Evolutionary conservation across 2,888 invertebrate genomes (phyloP), one percentile per base, ranked within the genome.

Genomic region (Tachystola acroxantha): DNA sequence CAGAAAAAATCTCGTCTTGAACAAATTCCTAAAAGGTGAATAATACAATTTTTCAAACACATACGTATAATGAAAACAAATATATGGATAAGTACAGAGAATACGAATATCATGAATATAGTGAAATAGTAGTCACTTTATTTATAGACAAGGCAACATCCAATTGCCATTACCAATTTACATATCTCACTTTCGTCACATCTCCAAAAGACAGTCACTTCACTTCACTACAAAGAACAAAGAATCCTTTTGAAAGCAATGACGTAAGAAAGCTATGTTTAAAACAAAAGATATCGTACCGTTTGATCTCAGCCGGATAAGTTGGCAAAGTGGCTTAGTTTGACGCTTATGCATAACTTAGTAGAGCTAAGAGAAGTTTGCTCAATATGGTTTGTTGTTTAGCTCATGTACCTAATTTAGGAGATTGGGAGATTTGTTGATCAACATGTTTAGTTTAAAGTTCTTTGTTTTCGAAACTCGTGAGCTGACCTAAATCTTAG

Each of bases 321-420:
- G 39, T 48, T 48, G n/a, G 39, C 35, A 41, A 47, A 53, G 46
- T 43, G 48, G 45, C 45, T 50, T 47, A 49, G 48, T 53, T 56
- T 43, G 36, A 37, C 37, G 40, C 39, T 46, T 51, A 22, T 37
- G 36, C 19, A 34, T 35, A 42, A 42, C 25, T 42, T 28, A 42
- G 38, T 36, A 25, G 43, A 43, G 39, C 41, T 40, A 34, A 44
- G 34, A 12, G 20, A 46, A 53, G 37, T 52, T 48, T 36, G 32
- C 31, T 36, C 43, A 24, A 47, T 48, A 46, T 39, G 45, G 44
- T 43, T 48, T 46, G 46, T 46, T 47, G 42, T 40, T 36, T 29
- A 34, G 28, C 40, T 44, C 42, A 36, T 36, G 28, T 31, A n/a
- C n/a, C n/a, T n/a, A 32, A 40, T 36, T 34, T 31, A 33, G 40